phyloP scores from a whole-genome alignment of 2,888 invertebrate genomes.

The Rhingia rostrata region DNA sequence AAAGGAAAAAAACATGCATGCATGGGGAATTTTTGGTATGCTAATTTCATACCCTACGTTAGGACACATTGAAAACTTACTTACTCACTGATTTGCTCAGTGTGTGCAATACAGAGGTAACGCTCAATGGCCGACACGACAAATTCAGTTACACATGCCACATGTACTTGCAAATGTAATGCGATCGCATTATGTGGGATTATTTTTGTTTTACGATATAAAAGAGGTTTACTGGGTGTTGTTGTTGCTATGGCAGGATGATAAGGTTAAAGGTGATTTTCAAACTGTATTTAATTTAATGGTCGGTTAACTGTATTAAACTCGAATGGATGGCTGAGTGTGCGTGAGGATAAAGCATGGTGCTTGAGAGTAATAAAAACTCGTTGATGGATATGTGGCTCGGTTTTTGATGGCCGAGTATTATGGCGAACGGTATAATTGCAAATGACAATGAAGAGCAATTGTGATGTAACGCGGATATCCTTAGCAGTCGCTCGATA shows the following conservation, averaged over 20 bases:
- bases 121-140: slow-evolving; percentile 33
- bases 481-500: neutral
- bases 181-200: slow-evolving; percentile 50
- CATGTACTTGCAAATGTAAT: slow-evolving; percentile 56
- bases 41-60: slow-evolving; percentile 56
- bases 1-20: slow-evolving; percentile 22
- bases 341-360: slow-evolving; percentile 39
- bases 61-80: slow-evolving; percentile 49
- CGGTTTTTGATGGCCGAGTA: neutral
- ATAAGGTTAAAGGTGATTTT: slow-evolving; percentile 62
- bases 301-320: slow-evolving; percentile 64
- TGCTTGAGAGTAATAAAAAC: slow-evolving; percentile 30
- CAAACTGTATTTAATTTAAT: slow-evolving; percentile 67
- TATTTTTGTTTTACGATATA: slow-evolving; percentile 47
- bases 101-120: slow-evolving; percentile 2
- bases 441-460: neutral
- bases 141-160: slow-evolving; percentile 56
- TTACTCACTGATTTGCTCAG: slow-evolving; percentile 38
- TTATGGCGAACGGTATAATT: neutral
- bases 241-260: slow-evolving; percentile 7
- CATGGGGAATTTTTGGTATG: slow-evolving; percentile 39
- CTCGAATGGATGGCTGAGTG: slow-evolving; percentile 30
- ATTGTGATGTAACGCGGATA: neutral
- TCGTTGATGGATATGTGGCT: neutral
- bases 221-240: slow-evolving; percentile 17